Base-by-base conservation (phyloP, 2,113 vertebrate species). In the Anas platyrhynchos region DNA sequence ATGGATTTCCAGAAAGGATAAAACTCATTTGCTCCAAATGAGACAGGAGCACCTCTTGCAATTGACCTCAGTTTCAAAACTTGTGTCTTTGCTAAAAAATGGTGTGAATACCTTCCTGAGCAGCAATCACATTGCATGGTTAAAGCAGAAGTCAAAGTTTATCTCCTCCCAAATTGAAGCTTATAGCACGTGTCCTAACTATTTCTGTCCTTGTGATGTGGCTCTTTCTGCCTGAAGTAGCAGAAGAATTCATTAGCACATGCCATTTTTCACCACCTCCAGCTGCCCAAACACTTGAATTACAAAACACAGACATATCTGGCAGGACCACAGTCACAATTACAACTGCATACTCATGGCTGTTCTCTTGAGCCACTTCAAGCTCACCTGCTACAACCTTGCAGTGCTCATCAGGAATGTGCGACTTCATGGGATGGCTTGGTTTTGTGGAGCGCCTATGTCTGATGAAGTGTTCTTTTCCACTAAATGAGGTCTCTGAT, bases 301-400 rank as follows among this genome's bases (percentile, higher is more conserved):
- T 20, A 29, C 62, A 80, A 66, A 66, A 50, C 1, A 25, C 38
- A 85, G 44, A 32, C 38, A 13, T 4, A 50, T 6, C 34, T 66
- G 67, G 77, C 46, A 91, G 67, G 86, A 86, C 34, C 82, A 78
- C 72, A 86, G 41, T 71, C 50, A 38, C 44, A 54, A 48, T 29
- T 31, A 25, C 17, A 79, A 83, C 8, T 59, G 32, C 38, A 71
- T 27, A 10, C 25, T 59, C 58, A 11, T 2, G 23, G 67, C 55
- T 74, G 50, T 25, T 92, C 46, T 65, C 48, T 14, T 31, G 17
- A 13, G 54, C n/a, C 31, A 4, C 74, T 36, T 82, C 46, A 32
- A 79, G 80, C 98, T 98, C 97, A 99, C 99, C 99, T 98, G 97
- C 92, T 25, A 99, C 91, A 38, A 98, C 98, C 74, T 94, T 97